phyloP scores from a whole-genome alignment of 2,888 invertebrate genomes.

The Cryptophagus acutangulus region DNA sequence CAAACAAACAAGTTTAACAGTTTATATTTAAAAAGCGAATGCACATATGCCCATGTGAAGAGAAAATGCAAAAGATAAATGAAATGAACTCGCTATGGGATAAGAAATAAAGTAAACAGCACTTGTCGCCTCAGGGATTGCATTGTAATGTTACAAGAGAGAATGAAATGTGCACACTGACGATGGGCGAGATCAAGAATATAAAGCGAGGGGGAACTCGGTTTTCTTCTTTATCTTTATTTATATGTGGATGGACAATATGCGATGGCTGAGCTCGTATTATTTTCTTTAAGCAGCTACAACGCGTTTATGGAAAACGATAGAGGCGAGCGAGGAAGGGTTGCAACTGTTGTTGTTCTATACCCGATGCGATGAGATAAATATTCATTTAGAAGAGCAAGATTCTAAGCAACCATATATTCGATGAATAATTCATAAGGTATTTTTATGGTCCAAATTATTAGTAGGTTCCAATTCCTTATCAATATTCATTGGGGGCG shows the following conservation, averaged over 20 bases:
- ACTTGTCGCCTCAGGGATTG: constrained; percentile 42
- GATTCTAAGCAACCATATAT: too few species aligned
- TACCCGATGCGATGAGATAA: too few species aligned
- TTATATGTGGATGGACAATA: constrained; percentile 28
- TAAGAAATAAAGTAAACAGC: constrained; percentile 47
- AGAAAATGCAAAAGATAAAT: constrained; percentile 34
- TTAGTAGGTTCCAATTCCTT: constrained; percentile 22
- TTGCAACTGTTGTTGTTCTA: too few species aligned
- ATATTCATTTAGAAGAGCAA: too few species aligned
- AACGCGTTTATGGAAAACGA: too few species aligned
- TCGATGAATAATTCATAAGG: constrained; percentile 6
- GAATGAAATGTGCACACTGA: constrained; percentile 26
- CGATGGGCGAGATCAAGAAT: not conserved
- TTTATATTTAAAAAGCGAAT: not conserved
- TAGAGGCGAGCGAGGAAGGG: too few species aligned
- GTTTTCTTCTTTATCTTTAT: constrained; percentile 6
- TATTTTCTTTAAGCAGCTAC: too few species aligned
- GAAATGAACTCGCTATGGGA: constrained; percentile 41
- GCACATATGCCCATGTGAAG: constrained; percentile 9
- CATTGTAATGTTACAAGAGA: constrained; percentile 42
- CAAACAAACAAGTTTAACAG: too few species aligned
- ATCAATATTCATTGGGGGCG: constrained; percentile 48
- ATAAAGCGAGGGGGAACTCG: constrained; percentile 19
- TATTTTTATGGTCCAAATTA: constrained; percentile 6
- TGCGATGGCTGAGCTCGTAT: constrained; percentile 35